Conservation (phyloP, 64 coral and sea anemone species). For the Trachythela sp. region DNA sequence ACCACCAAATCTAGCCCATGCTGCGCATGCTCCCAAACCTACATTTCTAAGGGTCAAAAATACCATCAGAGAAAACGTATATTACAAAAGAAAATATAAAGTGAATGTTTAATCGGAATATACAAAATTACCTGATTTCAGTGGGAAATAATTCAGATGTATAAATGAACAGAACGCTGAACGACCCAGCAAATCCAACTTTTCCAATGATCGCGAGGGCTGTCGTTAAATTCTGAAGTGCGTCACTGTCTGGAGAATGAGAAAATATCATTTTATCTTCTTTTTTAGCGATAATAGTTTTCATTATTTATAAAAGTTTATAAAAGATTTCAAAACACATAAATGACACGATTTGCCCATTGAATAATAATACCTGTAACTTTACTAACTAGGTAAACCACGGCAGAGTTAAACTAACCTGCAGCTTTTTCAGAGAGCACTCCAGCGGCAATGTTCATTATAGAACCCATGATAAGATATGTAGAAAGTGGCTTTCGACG, state of each 20-base stretch:
- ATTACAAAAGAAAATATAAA: neutral
- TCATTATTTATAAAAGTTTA: too few species aligned
- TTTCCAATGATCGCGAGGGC: neutral
- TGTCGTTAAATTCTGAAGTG: neutral
- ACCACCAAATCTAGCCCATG: neutral
- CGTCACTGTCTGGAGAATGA: neutral
- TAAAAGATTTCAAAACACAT: too few species aligned
- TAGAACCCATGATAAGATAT: neutral
- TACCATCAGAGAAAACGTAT: neutral
- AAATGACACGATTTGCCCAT: too few species aligned
- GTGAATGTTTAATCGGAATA: neutral
- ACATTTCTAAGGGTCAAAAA: neutral
- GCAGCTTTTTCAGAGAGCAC: neutral
- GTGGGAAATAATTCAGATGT: neutral
- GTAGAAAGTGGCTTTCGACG: neutral
- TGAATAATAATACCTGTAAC: too few species aligned
- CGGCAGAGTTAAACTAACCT: neutral
- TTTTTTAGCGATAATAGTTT: too few species aligned
- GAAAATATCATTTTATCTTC: neutral
- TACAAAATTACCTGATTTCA: neutral
- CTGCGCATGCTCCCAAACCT: neutral
- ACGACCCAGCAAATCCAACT: neutral
- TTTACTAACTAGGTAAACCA: neutral
- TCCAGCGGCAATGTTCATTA: neutral
- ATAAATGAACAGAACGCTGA: neutral